Evolutionary conservation across 2,888 invertebrate genomes (phyloP).

Genomic region (Strigamia maritima): DNA sequence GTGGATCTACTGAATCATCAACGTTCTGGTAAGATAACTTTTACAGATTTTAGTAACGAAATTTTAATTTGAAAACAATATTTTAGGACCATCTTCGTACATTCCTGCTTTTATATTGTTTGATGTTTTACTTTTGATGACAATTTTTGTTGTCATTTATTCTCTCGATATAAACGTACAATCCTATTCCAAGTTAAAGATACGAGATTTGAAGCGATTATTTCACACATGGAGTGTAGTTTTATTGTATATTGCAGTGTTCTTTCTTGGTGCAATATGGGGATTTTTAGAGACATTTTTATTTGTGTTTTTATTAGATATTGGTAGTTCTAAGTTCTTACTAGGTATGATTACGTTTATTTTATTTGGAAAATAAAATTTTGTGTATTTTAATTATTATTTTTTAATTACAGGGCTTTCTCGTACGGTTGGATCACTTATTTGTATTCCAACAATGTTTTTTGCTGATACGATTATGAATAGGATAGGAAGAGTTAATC

Average conservation of each 20-base stretch:
- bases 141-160: slow-evolving; percentile 69
- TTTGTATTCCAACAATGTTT: slow-evolving; percentile 79
- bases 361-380: neutral
- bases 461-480: slow-evolving; percentile 78
- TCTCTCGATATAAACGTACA: slow-evolving; percentile 55
- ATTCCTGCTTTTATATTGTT: slow-evolving; percentile 81
- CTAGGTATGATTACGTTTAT: slow-evolving; percentile 59
- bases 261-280: slow-evolving; percentile 79
- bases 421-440: slow-evolving; percentile 77
- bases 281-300: slow-evolving; percentile 86
- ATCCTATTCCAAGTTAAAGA: neutral
- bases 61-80: neutral
- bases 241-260: slow-evolving; percentile 74
- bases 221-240: slow-evolving; percentile 75
- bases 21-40: neutral
- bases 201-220: slow-evolving; percentile 58
- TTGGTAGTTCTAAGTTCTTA: slow-evolving; percentile 77
- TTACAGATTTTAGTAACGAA: neutral
- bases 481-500: slow-evolving; percentile 75
- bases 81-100: slow-evolving; percentile 73
- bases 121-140: slow-evolving; percentile 68
- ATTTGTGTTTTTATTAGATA: slow-evolving; percentile 73
- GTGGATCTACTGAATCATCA: neutral
- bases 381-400: slow-evolving; percentile 7
- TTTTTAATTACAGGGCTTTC: slow-evolving; percentile 63